phyloP scores from a whole-genome alignment of 2,797 vertebrate species.

The Acanthiza pusilla region DNA sequence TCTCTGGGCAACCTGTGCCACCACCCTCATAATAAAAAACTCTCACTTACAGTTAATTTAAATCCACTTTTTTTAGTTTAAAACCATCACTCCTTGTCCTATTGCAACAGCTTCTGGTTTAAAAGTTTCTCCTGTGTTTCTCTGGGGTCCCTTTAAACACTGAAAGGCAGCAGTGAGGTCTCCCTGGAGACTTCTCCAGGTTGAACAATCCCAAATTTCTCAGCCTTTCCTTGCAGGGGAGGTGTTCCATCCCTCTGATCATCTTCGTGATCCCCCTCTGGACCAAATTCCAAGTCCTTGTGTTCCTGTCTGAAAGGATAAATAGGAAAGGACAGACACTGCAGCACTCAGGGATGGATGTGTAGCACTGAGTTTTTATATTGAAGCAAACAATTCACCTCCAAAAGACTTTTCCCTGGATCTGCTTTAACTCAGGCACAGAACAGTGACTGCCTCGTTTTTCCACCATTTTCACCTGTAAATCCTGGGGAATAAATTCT shows the following conservation, averaged over 20 bases:
- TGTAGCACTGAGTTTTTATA: neutral
- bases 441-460: fast-evolving
- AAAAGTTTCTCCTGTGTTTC: neutral
- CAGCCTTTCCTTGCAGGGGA: neutral
- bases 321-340: neutral
- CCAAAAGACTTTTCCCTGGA: neutral
- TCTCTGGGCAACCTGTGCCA: neutral
- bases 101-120: neutral
- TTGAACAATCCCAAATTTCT: neutral
- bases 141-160: too few relatives aligned
- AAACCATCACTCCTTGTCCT: neutral
- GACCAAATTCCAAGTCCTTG: neutral
- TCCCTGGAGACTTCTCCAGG: neutral
- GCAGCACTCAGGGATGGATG: neutral
- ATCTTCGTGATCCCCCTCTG: neutral
- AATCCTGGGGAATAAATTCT: neutral
- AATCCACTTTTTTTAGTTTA: neutral
- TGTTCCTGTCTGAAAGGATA: neutral
- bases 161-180: neutral
- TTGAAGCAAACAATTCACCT: neutral
- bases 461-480: neutral
- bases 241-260: neutral
- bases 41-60: neutral
- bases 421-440: neutral
- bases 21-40: neutral